Evolutionary conservation across 2,888 invertebrate species (phyloP), one percentile per base, ranked within the genome.

Genomic region (Sicus ferrugineus): DNA sequence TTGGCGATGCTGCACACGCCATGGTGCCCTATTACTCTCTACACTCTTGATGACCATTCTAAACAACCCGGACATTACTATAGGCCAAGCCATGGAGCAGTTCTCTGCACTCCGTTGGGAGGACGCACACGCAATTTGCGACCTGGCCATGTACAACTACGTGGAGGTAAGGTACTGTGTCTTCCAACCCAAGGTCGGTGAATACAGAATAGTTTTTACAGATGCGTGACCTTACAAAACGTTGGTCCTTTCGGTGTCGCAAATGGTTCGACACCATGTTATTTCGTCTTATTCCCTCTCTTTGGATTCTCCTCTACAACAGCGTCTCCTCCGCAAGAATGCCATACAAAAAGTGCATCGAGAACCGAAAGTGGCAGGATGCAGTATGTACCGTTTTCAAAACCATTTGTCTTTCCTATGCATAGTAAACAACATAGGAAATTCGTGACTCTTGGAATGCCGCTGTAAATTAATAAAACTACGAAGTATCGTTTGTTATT

Each of bases 1-100:
- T 98, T 75, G 98, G 98, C 1, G 98, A 98, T 84, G 97, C 98
- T 0, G 98, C 98, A 0, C 99, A 99, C 83, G 98, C 98, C 0
- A 97, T 99, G 89, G 98, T 98, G 0, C 98, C 99, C 0, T 99
- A 98, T 86, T 98, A 97, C 78, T 87, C 92, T 0, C 85, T 98
- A 3, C 86, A n/a, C n/a, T n/a, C n/a, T n/a, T 98, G 14, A 90
- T 93, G 78, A 87, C 90, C 42, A 85, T 94, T 21, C 84, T 96
- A 75, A 87, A 88, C 48, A 86, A 89, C 71, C 87, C 90, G 48
- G 88, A 93, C 74, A 87, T 89, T 67, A 87, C 92, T 72, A 84
- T 96, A 38, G 86, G 87, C 70, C 86, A 86, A 72, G 89, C 91
- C 0, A 85, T 97, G 7, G 83, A 88, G 14, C 89, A 89, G 74